Percentiles rank a stretch among this genome's conserved stretches.
These are phyloP conservation scores for Perca flavescens DNA, from an alignment of 2,113 vertebrate species.

Conservation along the genomic window DNA sequence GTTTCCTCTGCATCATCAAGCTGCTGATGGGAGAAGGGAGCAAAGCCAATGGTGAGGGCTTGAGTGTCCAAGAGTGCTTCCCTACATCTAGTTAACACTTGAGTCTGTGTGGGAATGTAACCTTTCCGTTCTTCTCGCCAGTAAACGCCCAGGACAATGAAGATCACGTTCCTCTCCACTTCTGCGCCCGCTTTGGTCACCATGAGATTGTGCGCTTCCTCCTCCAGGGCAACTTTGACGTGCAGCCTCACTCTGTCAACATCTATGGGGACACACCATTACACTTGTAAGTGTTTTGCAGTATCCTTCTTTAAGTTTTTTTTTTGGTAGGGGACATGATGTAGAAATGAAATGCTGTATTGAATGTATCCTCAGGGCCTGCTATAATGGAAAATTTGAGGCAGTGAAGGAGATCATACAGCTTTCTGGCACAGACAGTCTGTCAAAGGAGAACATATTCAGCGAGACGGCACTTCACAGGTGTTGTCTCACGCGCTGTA, in stretches of 20 bases:
- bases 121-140: slow-evolving; percentile 65
- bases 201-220: slow-evolving; percentile 88
- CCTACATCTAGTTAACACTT: neutral
- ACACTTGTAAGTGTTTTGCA: slow-evolving; percentile 88
- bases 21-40: slow-evolving; percentile 90
- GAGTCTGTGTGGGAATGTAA: neutral
- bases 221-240: slow-evolving; percentile 87
- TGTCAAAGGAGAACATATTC: slow-evolving; percentile 96
- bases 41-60: slow-evolving; percentile 89
- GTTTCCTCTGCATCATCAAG: slow-evolving; percentile 88
- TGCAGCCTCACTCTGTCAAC: slow-evolving; percentile 92
- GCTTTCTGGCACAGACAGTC: slow-evolving; percentile 91
- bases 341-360: neutral
- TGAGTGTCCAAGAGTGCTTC: neutral
- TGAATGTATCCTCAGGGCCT: slow-evolving; percentile 84
- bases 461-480: slow-evolving; percentile 97
- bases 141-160: slow-evolving; percentile 96
- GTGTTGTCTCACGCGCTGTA: slow-evolving; percentile 55
- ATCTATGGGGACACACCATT: slow-evolving; percentile 95
- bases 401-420: slow-evolving; percentile 91
- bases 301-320: neutral
- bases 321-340: neutral
- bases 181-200: slow-evolving; percentile 94
- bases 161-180: slow-evolving; percentile 93
- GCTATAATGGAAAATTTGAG: slow-evolving; percentile 92